Evolutionary conservation across 2,797 vertebrate species (phyloP), one percentile per base, ranked within the genome.

Genomic region (Jordanella pulchra): DNA sequence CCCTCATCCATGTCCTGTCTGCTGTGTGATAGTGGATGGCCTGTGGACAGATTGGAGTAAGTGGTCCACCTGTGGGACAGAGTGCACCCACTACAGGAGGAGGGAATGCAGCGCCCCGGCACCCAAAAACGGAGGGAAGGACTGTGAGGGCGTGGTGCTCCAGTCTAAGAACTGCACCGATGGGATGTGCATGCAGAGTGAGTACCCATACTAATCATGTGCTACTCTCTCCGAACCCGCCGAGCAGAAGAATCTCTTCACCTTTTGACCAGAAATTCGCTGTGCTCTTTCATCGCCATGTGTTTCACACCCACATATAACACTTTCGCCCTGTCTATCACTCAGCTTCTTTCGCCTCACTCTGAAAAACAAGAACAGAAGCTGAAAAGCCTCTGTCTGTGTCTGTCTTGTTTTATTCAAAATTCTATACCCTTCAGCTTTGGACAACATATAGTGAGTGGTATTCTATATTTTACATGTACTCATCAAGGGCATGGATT

Each of bases 101-200:
- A 94, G 98, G 71, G 98, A 98, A 81, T 99, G 98, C 92, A 91
- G 78, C 0, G 96, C 95, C 0, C 98, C 98, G 0, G 95, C 97
- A 0, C 97, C 98, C 7, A 97, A 97, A 94, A 98, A 97, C 0
- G 98, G 98, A 23, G 98, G 98, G 1, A 99, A 97, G 84, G 98
- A 99, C 94, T 99, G 98, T 0, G 97, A 98, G 35, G 98, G 98
- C 67, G 93, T 95, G 67, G 95, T 98, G 78, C 93, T 99, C 71
- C 97, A 98, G 90, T 98, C 98, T 92, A 97, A 99, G 94, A 99
- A 99, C 95, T 99, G 98, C 91, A 99, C 98, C 0, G 97, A 99
- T 15, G 97, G 97, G 70, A 95, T 99, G 76, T 99, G 98, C 91
- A 98, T 99, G 97, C 97, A 99, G 93, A 96, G 98, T 99, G 93